These are phyloP conservation scores for Sipha maydis DNA, from an alignment of 2,888 invertebrate species.

Conservation along the genomic window DNA sequence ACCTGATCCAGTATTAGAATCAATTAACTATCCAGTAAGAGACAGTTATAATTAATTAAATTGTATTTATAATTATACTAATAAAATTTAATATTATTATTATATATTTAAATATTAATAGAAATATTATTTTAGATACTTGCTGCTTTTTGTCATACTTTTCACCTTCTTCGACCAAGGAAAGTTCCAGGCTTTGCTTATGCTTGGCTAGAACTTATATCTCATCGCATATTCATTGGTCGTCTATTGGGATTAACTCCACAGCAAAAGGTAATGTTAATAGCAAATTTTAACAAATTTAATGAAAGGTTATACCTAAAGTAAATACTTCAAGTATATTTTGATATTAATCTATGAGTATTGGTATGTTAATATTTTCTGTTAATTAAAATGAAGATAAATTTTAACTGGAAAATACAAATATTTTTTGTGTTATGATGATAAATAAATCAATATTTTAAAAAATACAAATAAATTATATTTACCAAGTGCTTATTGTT, in stretches of 20 bases:
- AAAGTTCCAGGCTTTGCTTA: constrained; percentile 97
- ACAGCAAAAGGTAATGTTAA: constrained; percentile 79
- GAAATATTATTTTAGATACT: constrained; percentile 73
- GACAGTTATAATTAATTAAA: constrained; percentile 69
- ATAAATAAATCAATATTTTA: neutral
- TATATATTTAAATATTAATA: constrained; percentile 60
- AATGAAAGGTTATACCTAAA: constrained; percentile 13
- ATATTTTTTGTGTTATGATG: neutral
- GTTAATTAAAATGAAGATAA: too few relatives aligned
- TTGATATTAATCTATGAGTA: neutral
- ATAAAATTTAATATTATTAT: constrained; percentile 21
- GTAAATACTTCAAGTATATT: neutral
- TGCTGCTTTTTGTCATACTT: constrained; percentile 94
- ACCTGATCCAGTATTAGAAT: constrained; percentile 91
- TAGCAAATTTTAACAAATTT: neutral
- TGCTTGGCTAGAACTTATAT: constrained; percentile 97
- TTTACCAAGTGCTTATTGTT: neutral
- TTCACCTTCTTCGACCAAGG: constrained; percentile 91
- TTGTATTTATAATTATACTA: neutral
- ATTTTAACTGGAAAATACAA: neutral
- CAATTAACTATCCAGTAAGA: constrained; percentile 81
- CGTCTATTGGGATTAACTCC: constrained; percentile 90
- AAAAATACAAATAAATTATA: neutral
- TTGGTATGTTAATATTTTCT: too few relatives aligned
- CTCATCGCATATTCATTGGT: constrained; percentile 95